phyloP scores from a whole-genome alignment of 2,888 invertebrate species.

The Oscheius sp. region DNA sequence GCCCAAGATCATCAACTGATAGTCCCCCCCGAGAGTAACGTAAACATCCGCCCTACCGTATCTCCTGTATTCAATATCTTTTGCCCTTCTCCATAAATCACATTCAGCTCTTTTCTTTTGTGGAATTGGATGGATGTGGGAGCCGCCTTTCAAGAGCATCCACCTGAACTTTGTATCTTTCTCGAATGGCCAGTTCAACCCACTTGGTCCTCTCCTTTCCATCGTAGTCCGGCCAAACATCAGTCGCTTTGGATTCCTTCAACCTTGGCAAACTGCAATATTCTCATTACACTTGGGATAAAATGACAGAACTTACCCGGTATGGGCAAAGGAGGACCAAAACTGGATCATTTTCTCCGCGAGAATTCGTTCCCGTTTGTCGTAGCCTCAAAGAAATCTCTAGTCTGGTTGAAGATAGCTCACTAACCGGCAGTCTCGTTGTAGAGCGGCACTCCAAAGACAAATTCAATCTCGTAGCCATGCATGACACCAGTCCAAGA shows the following conservation, averaged over 20 bases:
- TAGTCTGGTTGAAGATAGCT: not conserved
- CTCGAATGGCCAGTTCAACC: not conserved
- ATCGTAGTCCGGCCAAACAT: constrained; percentile 68
- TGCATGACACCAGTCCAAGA: constrained; percentile 84
- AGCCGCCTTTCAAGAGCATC: constrained; percentile 68
- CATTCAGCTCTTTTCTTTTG: constrained; percentile 62
- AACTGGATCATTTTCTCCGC: constrained; percentile 69
- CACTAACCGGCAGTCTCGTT: constrained; percentile 64
- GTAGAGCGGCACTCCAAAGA: constrained; percentile 88
- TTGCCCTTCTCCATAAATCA: constrained; percentile 64
- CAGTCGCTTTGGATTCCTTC: constrained; percentile 45
- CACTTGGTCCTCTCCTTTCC: constrained; percentile 49
- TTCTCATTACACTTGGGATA: not conserved
- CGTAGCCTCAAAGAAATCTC: constrained; percentile 40
- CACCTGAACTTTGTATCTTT: constrained; percentile 45
- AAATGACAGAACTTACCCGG: constrained; percentile 57
- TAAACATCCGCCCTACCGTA: constrained; percentile 60
- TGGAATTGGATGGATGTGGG: constrained; percentile 62
- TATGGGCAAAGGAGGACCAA: constrained; percentile 68
- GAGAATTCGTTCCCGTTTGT: constrained; percentile 52
- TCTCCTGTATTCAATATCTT: constrained; percentile 69
- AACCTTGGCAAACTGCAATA: constrained; percentile 55
- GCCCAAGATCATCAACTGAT: not conserved
- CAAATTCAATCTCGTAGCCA: constrained; percentile 97
- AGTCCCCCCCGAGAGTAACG: not conserved